A percentile compares a stretch with the other conserved stretches of the same genome.
phyloP scores from a whole-genome alignment of 2,888 invertebrate species.

The Rhogogaster chlorosoma region DNA sequence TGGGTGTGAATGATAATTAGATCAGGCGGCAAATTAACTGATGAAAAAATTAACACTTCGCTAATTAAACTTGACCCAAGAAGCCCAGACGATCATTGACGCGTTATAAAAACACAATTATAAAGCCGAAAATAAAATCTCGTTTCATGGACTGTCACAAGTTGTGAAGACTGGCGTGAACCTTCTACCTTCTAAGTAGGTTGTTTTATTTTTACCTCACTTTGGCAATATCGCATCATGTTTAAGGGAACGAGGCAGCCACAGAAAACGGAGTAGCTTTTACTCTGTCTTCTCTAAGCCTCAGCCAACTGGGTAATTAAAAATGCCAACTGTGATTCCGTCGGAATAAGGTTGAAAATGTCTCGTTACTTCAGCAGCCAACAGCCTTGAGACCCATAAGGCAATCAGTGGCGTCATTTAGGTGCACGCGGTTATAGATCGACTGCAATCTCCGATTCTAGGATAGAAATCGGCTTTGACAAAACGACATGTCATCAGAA shows the following conservation, averaged over 20 bases:
- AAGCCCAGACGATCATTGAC: background rate
- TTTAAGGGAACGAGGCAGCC: background rate
- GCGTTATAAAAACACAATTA: constrained; percentile 31
- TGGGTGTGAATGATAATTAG: background rate
- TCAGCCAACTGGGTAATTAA: constrained; percentile 1
- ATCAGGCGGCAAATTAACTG: background rate
- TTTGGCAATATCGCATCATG: background rate
- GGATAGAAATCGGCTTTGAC: background rate
- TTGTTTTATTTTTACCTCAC: background rate
- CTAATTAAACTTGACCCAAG: constrained; percentile 36
- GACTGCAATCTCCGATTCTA: constrained; percentile 32
- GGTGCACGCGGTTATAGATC: constrained; percentile 30
- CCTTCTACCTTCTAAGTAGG: background rate
- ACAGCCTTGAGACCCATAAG: constrained; percentile 25
- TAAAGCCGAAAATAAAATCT: constrained; percentile 42
- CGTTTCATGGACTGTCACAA: constrained; percentile 27
- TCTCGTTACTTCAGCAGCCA: constrained; percentile 2
- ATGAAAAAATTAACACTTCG: background rate
- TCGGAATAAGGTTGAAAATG: constrained; percentile 38
- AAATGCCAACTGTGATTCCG: constrained; percentile 7
- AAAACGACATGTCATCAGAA: background rate
- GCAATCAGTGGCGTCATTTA: constrained; percentile 28
- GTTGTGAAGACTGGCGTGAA: background rate
- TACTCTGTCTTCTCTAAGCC: constrained; percentile 5
- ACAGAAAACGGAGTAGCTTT: background rate